Base-by-base conservation (phyloP, 2,888 invertebrate genomes). In the Parasteatoda lunata region DNA sequence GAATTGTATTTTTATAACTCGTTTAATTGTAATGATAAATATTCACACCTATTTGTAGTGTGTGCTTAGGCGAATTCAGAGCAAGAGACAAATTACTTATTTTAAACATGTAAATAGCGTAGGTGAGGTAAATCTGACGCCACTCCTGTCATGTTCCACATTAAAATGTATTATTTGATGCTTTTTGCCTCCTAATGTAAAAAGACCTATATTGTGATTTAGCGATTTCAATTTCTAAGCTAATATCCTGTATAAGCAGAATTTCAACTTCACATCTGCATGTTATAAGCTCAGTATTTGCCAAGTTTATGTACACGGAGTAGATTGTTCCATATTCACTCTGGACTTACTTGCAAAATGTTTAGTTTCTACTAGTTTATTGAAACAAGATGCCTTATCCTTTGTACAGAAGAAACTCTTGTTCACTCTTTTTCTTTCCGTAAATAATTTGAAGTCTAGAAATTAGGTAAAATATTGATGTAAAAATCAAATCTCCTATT, bases 341-440 rank as follows among this genome's bases (percentile, higher is more conserved):
- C n/a, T 59, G 11, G n/a, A 59, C 4, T 59, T 59, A 13, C 59
- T 59, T 59, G 59, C 59, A 59, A 59, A 59, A 13, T 59, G 59
- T 75, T 79, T 68, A 54, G 47, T 75, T 75, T 75, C 47, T 45
- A 59, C 64, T 30, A 64, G 54, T 75, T 72, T 75, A 51, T 30
- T 66, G 69, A 70, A 82, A 82, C 64, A 82, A 59, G 76, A 82
- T 76, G 76, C 82, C 82, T 82, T 82, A 76, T 82, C 69, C 76
- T 82, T 82, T 76, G 54, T 70, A 75, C 75, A 70, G 76, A 76
- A 15, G 48, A 69, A 75, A 47, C 75, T 64, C 75, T 64, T 75
- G 47, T 68, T 75, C 64, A 64, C 75, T 75, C 64, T 75, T 75
- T 75, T 47, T 45, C 30, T 30, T 30, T 30, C 30, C 0, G 30